phyloP scores from a whole-genome alignment of 2,113 vertebrate genomes.

The Paedocypris sp. region DNA sequence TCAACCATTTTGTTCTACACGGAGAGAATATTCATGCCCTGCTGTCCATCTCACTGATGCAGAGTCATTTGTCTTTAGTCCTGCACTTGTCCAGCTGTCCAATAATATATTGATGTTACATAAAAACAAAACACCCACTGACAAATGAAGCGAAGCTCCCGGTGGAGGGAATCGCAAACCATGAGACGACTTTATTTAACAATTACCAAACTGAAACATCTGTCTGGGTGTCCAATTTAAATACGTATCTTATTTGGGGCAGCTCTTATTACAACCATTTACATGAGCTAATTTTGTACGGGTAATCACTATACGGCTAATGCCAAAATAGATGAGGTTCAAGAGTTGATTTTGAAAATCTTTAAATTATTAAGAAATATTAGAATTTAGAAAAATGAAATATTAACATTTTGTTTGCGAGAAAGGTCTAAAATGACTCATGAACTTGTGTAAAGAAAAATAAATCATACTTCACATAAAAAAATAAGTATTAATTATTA shows the following conservation, averaged over 20 bases:
- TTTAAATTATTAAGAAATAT: no score
- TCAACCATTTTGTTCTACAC: neutral
- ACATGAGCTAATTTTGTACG: conserved; percentile 1
- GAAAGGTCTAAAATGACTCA: no score
- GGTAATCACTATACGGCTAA: neutral
- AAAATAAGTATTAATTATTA: no score
- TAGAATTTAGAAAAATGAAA: no score
- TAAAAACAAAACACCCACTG: conserved; percentile 10
- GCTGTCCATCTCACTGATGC: conserved; percentile 8
- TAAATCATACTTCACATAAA: no score
- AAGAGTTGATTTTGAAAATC: no score
- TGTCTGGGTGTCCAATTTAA: neutral
- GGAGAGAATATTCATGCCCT: conserved; percentile 7
- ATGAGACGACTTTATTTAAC: neutral
- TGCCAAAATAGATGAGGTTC: conserved; percentile 17
- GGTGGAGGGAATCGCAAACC: neutral
- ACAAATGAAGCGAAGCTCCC: conserved; percentile 2
- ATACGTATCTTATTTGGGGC: neutral
- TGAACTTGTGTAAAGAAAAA: no score
- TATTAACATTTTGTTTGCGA: no score
- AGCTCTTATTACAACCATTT: neutral
- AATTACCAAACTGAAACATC: conserved; percentile 7
- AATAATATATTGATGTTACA: conserved; percentile 20
- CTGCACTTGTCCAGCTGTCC: conserved; percentile 6
- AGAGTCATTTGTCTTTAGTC: neutral